Evolutionary conservation across 2,797 vertebrate genomes (phyloP), one percentile per base, ranked within the genome.

Genomic region (Sebastes goodei): DNA sequence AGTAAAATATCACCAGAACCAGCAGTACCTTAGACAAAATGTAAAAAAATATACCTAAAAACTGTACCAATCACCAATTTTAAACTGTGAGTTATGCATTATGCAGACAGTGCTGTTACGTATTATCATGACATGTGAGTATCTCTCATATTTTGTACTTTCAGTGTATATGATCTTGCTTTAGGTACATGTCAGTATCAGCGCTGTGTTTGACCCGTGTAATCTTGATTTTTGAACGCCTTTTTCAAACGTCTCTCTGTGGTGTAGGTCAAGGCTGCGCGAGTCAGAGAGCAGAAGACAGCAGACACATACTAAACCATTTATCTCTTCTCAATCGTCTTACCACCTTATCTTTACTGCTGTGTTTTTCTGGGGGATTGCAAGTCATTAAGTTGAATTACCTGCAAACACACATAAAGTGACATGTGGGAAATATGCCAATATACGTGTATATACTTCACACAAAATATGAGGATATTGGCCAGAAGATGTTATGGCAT

Each of bases 291-390:
- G 72, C 82, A 69, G 76, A 79, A 60, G 80, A 73, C 75, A 38
- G 74, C 74, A 38, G 75, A 88, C 76, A 78, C 55, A 80, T 62
- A 84, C 84, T 74, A 52, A 81, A 73, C 57, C 63, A 27, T 76
- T 91, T 91, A 90, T 93, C 85, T 87, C 63, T 8, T 68, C 86
- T 83, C 61, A 38, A 59, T 86, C 60, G 20, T 73, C 65, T 62
- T 49, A 57, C 71, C 8, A 7, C 52, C 84, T 95, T 95, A 96
- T 96, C 95, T 96, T 95, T 94, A 96, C 92, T 78, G 92, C 92
- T 9, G n/a, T 94, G 93, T 94, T 95, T 94, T 94, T 93, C 87
- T 90, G 80, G 62, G 60, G 80, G 72, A 91, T 91, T 84, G 83
- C 86, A 76, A 86, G 75, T 76, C 64, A 42, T 94, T 86, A 92